phyloP scores from a whole-genome alignment of 2,113 vertebrate genomes.

The Axis porcinus region DNA sequence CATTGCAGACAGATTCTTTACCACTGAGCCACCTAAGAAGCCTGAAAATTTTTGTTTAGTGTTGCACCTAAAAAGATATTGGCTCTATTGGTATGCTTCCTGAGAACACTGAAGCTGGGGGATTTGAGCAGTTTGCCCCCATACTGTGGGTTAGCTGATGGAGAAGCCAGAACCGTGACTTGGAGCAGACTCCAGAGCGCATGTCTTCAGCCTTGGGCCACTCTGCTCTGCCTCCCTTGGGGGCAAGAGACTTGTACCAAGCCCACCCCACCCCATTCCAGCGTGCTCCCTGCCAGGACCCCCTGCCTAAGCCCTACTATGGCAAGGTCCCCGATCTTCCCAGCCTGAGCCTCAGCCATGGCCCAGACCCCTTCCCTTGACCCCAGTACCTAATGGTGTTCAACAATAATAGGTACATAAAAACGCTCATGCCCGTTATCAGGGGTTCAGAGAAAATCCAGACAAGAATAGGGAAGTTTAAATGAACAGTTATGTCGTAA shows the following conservation, averaged over 20 bases:
- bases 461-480: not conserved
- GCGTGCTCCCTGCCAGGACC: not conserved
- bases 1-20: not conserved
- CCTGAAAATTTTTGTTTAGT: not conserved
- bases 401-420: not conserved
- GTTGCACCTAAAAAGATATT: not conserved
- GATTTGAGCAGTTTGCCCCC: not conserved
- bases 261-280: not conserved
- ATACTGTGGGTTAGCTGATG: not conserved
- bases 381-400: not conserved
- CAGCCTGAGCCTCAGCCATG: not conserved
- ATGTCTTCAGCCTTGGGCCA: not conserved
- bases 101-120: not conserved
- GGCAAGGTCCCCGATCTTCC: not conserved
- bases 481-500: accelerated
- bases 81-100: not conserved
- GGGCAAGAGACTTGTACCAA: not conserved
- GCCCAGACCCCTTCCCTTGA: not conserved
- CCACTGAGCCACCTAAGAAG: not conserved
- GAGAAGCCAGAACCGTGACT: not conserved
- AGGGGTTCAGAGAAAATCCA: not conserved
- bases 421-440: not conserved
- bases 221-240: not conserved
- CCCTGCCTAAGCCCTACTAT: not conserved
- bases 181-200: not conserved